Evolutionary conservation across 2,797 vertebrate species (phyloP).

Genomic region (Sus cebifrons): DNA sequence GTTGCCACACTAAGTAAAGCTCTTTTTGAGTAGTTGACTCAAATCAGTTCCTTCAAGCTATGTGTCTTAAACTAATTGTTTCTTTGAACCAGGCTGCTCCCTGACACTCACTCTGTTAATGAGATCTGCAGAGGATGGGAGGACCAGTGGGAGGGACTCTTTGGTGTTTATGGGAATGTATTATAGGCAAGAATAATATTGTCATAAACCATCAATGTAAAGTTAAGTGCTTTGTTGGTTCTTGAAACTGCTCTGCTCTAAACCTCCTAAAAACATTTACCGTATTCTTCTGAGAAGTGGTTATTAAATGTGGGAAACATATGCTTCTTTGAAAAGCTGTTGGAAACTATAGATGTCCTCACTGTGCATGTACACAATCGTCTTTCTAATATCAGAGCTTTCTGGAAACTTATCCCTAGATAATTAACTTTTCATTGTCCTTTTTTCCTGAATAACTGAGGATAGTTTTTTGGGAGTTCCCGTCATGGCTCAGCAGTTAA

Average conservation of each 20-base stretch:
- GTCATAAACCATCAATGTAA: neutral
- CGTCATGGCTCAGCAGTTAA: too few relatives aligned
- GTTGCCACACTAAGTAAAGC: neutral
- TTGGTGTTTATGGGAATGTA: neutral
- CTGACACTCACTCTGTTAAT: neutral
- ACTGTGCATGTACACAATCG: neutral
- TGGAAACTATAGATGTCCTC: neutral
- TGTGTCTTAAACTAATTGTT: neutral
- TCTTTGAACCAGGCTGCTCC: neutral
- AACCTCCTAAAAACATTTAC: neutral
- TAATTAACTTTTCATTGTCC: neutral
- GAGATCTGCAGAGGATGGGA: neutral
- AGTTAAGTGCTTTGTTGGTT: neutral
- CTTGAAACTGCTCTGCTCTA: neutral
- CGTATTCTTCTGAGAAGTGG: neutral
- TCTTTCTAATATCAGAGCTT: neutral
- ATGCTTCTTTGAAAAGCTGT: neutral
- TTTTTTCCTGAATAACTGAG: too few relatives aligned
- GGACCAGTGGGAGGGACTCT: neutral
- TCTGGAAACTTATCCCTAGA: neutral
- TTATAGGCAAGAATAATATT: neutral
- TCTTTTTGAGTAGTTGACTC: neutral
- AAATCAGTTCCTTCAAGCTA: neutral
- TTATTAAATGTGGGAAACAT: neutral
- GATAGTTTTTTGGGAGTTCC: too few relatives aligned